Evolutionary conservation across 2,797 vertebrate species (phyloP).

Genomic region (Gymnoscopelus braueri): DNA sequence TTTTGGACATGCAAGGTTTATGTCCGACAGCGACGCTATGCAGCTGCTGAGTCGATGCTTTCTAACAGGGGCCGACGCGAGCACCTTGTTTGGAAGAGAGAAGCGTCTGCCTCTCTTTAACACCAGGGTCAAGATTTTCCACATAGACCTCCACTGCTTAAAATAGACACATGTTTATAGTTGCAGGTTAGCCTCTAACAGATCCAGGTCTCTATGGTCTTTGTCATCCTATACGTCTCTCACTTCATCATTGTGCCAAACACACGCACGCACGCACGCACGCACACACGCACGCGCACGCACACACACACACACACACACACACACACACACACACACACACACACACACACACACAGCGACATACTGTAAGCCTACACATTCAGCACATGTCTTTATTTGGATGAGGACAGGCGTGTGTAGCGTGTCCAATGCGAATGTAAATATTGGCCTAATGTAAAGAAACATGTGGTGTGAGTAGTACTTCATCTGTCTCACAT

Average conservation of each 20-base stretch:
- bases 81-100: conserved; percentile 70
- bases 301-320: conserved; percentile 18
- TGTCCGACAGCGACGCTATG: no score
- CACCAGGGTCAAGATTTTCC: conserved; percentile 76
- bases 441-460: conserved; percentile 64
- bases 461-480: conserved; percentile 27
- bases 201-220: conserved; percentile 35
- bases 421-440: conserved; percentile 27
- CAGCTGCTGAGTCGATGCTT: no score
- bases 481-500: conserved; percentile 40
- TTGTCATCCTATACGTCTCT: neutral
- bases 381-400: conserved; percentile 60
- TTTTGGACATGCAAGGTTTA: no score
- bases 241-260: neutral
- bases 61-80: neutral
- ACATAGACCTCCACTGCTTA: conserved; percentile 61
- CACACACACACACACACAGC: conserved; percentile 43
- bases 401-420: conserved; percentile 57
- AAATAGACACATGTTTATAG: conserved; percentile 79
- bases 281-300: conserved; percentile 31
- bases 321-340: conserved; percentile 20
- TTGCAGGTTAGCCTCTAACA: conserved; percentile 63
- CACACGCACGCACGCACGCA: conserved; percentile 1
- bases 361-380: neutral
- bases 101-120: conserved; percentile 53